Conservation (phyloP, 2,888 invertebrate genomes). For the Idaea aversata region DNA sequence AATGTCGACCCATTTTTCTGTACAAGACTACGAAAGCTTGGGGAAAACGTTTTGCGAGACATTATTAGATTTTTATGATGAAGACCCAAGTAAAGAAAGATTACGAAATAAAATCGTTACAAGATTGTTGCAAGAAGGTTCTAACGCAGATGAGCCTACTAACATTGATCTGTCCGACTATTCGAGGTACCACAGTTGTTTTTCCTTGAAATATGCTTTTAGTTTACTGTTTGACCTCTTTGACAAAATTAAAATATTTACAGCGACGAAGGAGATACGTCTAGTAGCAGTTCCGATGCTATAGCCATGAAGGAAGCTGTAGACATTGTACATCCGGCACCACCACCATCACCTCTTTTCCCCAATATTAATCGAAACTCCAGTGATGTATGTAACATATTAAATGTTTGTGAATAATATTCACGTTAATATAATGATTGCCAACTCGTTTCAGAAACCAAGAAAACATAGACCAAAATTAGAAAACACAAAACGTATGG, state of each 20-base stretch:
- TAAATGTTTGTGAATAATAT: background rate
- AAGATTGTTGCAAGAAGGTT: conserved; percentile 89
- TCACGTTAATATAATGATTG: background rate
- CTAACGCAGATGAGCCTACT: conserved; percentile 92
- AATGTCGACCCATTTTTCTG: conserved; percentile 91
- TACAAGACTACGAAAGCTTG: conserved; percentile 83
- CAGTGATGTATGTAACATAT: conserved; percentile 44
- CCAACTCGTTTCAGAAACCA: conserved; percentile 50
- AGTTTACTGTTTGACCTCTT: background rate
- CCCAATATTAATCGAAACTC: conserved; percentile 59
- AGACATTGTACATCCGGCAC: conserved; percentile 74
- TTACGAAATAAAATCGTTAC: conserved; percentile 89
- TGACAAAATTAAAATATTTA: conserved; percentile 23
- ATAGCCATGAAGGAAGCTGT: conserved; percentile 79
- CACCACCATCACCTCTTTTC: conserved; percentile 86
- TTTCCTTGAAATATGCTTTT: background rate
- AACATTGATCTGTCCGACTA: conserved; percentile 93
- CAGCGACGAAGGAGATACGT: conserved; percentile 90
- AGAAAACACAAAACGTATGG: conserved; percentile 69
- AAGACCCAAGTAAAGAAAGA: conserved; percentile 90
- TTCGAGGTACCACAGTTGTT: conserved; percentile 82
- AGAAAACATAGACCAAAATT: conserved; percentile 60
- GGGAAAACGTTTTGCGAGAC: conserved; percentile 96
- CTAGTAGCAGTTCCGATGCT: conserved; percentile 86
- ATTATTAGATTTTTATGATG: conserved; percentile 93